Evolutionary conservation across 2,113 vertebrate species (phyloP).

Genomic region (Eleginops maclovinus): DNA sequence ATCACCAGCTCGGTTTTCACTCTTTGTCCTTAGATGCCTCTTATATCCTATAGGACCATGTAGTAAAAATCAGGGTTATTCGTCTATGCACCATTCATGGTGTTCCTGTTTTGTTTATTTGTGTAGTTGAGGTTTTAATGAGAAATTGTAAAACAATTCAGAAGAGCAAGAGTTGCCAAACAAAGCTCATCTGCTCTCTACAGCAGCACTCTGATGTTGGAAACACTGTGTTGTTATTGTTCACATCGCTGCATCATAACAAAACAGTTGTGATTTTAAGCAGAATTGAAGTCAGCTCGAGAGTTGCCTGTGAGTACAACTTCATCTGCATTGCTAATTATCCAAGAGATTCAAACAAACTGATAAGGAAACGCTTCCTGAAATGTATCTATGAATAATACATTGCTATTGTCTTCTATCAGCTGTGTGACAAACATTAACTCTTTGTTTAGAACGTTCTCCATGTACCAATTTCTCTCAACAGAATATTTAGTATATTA

Average conservation of each 20-base stretch:
- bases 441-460: too few species aligned
- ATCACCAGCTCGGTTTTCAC: slow-evolving; percentile 55
- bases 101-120: neutral
- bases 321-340: slow-evolving; percentile 39
- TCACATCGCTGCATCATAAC: slow-evolving; percentile 23
- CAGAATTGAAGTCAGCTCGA: slow-evolving; percentile 14
- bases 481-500: neutral
- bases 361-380: neutral
- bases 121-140: neutral
- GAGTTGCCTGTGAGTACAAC: slow-evolving; percentile 28
- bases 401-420: too few species aligned
- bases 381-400: neutral
- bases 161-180: neutral
- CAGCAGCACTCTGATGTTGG: slow-evolving; percentile 7
- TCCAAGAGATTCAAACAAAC: neutral
- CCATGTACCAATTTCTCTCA: neutral
- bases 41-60: neutral
- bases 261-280: slow-evolving; percentile 37
- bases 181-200: neutral
- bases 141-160: neutral
- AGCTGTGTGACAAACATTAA: too few species aligned
- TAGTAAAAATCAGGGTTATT: slow-evolving; percentile 6
- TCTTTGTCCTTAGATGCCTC: slow-evolving; percentile 39
- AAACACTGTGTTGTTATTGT: slow-evolving; percentile 14
- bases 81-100: neutral